Evolutionary conservation across 2,888 invertebrate species (phyloP).

Genomic region (Melanotus villosus): DNA sequence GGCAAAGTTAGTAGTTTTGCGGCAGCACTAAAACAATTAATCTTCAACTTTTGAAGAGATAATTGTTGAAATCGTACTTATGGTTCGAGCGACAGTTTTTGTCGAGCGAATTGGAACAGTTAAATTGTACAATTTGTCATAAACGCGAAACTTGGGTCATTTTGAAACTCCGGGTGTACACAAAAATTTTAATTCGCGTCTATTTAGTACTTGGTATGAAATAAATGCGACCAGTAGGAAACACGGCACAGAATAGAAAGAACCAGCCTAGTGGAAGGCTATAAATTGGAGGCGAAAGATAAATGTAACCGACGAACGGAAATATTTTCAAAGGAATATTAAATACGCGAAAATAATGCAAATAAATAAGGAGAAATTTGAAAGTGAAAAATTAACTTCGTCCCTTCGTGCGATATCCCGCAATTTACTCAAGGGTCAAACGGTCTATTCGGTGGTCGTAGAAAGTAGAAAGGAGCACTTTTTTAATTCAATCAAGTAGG

Average conservation of each 20-base stretch:
- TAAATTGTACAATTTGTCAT: conserved; percentile 15
- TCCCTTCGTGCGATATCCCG: too few species aligned
- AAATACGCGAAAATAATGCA: conserved; percentile 21
- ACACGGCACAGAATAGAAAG: conserved; percentile 29
- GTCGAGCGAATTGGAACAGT: conserved; percentile 4
- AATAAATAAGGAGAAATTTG: conserved; percentile 29
- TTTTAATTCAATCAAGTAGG: conserved; percentile 43
- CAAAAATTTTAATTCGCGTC: conserved; percentile 25
- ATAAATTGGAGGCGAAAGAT: conserved; percentile 32
- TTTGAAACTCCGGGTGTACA: conserved; percentile 12
- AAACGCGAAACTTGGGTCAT: conserved; percentile 13
- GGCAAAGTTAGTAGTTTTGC: conserved; percentile 21
- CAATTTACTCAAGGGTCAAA: conserved; percentile 32
- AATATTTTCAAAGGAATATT: conserved; percentile 35
- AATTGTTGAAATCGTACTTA: conserved; percentile 30
- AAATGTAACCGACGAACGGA: conserved; percentile 29
- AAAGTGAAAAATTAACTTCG: too few species aligned
- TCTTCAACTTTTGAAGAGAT: conserved; percentile 27
- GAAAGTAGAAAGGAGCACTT: conserved; percentile 35
- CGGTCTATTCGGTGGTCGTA: conserved; percentile 30
- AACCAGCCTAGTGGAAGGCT: conserved; percentile 31
- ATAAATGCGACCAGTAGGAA: conserved; percentile 22
- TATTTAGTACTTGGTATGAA: conserved; percentile 23
- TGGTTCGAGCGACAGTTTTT: conserved; percentile 16
- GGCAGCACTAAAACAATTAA: conserved; percentile 33